Percentiles rank a stretch among this genome's conserved stretches.
phyloP scores from a whole-genome alignment of 1,140 invertebrate genomes.

The Phortica variegata region DNA sequence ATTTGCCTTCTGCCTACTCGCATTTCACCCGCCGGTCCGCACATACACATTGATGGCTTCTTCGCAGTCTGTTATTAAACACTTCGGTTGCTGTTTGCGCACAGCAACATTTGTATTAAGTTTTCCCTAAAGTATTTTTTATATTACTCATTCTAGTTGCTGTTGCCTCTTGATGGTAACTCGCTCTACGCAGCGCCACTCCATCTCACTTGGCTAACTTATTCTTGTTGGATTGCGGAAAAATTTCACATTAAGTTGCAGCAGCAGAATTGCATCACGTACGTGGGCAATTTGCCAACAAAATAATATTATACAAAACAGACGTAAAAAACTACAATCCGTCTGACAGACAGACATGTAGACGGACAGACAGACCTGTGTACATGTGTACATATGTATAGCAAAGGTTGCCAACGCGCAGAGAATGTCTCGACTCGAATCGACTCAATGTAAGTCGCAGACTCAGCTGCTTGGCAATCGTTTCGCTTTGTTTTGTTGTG shows the following conservation, averaged over 20 bases:
- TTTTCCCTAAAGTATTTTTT: slow-evolving; percentile 47
- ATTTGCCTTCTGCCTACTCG: no score
- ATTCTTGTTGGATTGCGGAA: slow-evolving; percentile 50
- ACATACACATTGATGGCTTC: no score
- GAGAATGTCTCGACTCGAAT: no score
- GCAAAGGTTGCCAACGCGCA: slow-evolving; percentile 35
- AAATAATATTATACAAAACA: slow-evolving; percentile 45
- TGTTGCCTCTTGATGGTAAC: slow-evolving; percentile 41
- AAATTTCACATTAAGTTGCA: slow-evolving; percentile 55
- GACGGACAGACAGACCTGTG: slow-evolving; percentile 9
- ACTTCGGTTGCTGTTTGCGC: no score
- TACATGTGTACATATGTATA: slow-evolving; percentile 8
- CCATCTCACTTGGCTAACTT: no score
- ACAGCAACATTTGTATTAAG: slow-evolving; percentile 53
- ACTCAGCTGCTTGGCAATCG: slow-evolving; percentile 20
- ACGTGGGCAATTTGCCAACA: slow-evolving; percentile 52
- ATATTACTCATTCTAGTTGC: slow-evolving; percentile 30
- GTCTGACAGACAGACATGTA: slow-evolving; percentile 5
- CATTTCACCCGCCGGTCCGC: no score
- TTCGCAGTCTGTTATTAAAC: slow-evolving; percentile 49
- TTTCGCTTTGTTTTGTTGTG: slow-evolving; percentile 14
- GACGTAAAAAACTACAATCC: slow-evolving; percentile 18
- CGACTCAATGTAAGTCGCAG: slow-evolving; percentile 28
- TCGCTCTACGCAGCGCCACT: no score
- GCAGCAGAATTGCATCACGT: slow-evolving; percentile 53